These are phyloP conservation scores for Epinephelus coioides DNA, from an alignment of 2,797 vertebrate genomes.

Conservation along the genomic window DNA sequence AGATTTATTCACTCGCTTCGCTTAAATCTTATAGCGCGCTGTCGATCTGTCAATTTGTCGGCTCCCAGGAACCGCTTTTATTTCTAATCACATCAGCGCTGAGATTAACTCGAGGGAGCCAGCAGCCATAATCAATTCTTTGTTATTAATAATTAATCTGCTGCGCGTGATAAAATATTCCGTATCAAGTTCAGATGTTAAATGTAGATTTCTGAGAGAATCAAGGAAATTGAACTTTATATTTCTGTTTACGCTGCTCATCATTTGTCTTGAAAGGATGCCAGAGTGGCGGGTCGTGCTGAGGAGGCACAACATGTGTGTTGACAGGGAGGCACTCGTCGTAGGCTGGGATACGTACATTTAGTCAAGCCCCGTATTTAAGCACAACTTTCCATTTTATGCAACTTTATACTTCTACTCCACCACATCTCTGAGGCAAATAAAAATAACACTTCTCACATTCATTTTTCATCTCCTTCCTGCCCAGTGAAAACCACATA, in stretches of 20 bases:
- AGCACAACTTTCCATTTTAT: too few species aligned
- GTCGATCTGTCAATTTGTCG: conserved; percentile 64
- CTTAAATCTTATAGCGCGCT: conserved; percentile 52
- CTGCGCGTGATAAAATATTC: conserved; percentile 72
- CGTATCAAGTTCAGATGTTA: conserved; percentile 71
- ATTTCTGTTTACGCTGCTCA: conserved; percentile 63
- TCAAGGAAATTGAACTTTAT: conserved; percentile 53
- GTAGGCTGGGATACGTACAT: conserved; percentile 38
- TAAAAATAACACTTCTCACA: too few species aligned
- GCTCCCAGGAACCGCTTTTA: conserved; percentile 61
- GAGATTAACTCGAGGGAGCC: conserved; percentile 67
- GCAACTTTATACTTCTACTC: too few species aligned
- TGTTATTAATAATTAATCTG: conserved; percentile 80
- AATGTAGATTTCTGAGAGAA: conserved; percentile 62
- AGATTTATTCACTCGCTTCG: conserved; percentile 48
- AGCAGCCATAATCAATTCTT: conserved; percentile 75
- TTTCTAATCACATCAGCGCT: conserved; percentile 69
- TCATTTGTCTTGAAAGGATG: conserved; percentile 53
- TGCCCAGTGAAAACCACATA: too few species aligned
- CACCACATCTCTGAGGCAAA: too few species aligned
- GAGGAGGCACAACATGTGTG: conserved; percentile 12
- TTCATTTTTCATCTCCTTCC: too few species aligned
- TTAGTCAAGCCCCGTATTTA: too few species aligned
- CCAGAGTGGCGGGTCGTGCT: conserved; percentile 13
- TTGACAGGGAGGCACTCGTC: conserved; percentile 18